A percentile compares a stretch with the other conserved stretches of the same genome.
phyloP scores from a whole-genome alignment of 1,140 invertebrate species.

The Hyles euphorbiae region DNA sequence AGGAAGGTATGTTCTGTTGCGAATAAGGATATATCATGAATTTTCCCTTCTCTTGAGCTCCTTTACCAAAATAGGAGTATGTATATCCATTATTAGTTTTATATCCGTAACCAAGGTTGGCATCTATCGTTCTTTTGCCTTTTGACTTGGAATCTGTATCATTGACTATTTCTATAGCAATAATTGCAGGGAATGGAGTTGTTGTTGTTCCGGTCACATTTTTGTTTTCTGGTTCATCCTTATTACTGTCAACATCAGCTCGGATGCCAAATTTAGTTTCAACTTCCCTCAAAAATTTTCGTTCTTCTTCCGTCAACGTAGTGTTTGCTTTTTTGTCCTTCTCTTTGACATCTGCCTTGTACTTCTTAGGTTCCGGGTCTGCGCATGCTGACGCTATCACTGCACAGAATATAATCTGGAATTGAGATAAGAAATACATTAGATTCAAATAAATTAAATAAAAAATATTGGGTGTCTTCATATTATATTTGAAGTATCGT shows the following conservation, averaged over 20 bases:
- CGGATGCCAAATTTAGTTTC: slow-evolving; percentile 72
- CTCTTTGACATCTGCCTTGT: slow-evolving; percentile 43
- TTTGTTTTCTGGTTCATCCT: slow-evolving; percentile 21
- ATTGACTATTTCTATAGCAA: slow-evolving; percentile 78
- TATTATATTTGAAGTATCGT: background rate
- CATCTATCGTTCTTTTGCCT: slow-evolving; percentile 77
- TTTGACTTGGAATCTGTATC: slow-evolving; percentile 69
- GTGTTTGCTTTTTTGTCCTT: slow-evolving; percentile 41
- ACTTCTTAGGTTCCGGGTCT: slow-evolving; percentile 62
- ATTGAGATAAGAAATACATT: slow-evolving; percentile 21
- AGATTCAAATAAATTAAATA: background rate
- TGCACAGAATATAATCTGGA: slow-evolving; percentile 50
- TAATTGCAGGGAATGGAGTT: slow-evolving; percentile 68
- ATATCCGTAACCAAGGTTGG: slow-evolving; percentile 76
- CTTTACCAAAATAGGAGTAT: slow-evolving; percentile 69
- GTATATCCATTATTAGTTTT: slow-evolving; percentile 72
- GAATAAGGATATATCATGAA: slow-evolving; percentile 78
- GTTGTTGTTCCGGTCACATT: slow-evolving; percentile 25
- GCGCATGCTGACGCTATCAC: slow-evolving; percentile 29
- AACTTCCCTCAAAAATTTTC: slow-evolving; percentile 66
- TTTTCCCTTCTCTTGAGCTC: slow-evolving; percentile 67
- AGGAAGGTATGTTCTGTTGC: slow-evolving; percentile 74
- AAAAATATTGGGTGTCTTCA: background rate
- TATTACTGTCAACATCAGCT: slow-evolving; percentile 35
- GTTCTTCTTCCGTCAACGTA: slow-evolving; percentile 62